phyloP scores from a whole-genome alignment of 2,888 invertebrate genomes.

The Hirudinaria manillensis region DNA sequence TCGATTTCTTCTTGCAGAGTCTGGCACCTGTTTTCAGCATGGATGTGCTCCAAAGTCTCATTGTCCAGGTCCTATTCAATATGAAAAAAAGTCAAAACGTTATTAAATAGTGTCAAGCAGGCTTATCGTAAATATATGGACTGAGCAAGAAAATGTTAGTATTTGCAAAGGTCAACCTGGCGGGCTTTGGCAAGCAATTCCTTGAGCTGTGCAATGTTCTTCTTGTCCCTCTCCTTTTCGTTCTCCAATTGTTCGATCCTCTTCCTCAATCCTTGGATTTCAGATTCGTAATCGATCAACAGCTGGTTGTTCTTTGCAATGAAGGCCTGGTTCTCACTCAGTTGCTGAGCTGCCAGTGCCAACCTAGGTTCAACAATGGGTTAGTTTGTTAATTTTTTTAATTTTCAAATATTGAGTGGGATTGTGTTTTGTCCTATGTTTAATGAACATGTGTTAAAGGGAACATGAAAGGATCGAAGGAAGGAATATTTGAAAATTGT shows the following conservation, averaged over 20 bases:
- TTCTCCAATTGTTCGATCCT: slow-evolving; percentile 48
- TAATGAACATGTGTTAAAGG: too few relatives aligned
- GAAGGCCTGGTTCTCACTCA: slow-evolving; percentile 49
- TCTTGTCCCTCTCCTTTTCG: slow-evolving; percentile 51
- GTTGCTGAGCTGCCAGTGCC: slow-evolving; percentile 45
- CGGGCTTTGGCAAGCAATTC: slow-evolving; percentile 49
- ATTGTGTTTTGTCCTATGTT: too few relatives aligned
- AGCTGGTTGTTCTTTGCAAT: slow-evolving; percentile 55
- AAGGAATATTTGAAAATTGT: too few relatives aligned
- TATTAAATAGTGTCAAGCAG: background rate
- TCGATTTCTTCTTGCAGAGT: slow-evolving; percentile 57
- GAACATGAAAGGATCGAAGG: too few relatives aligned
- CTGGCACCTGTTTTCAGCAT: slow-evolving; percentile 57
- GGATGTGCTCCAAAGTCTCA: slow-evolving; percentile 57
- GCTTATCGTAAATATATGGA: too few relatives aligned
- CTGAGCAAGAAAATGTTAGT: background rate
- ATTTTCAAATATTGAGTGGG: too few relatives aligned
- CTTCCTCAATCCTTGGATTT: slow-evolving; percentile 50
- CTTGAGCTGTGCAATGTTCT: slow-evolving; percentile 50
- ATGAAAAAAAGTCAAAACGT: background rate
- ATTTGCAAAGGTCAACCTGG: slow-evolving; percentile 38
- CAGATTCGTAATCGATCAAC: slow-evolving; percentile 55
- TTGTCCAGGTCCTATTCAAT: slow-evolving; percentile 53
- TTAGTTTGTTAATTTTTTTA: background rate
- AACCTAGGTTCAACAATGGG: slow-evolving; percentile 40